Percentiles rank a stretch among this genome's conserved stretches.
Evolutionary conservation across 2,113 vertebrate genomes (phyloP).

Genomic region (Neolamprologus falcicula): DNA sequence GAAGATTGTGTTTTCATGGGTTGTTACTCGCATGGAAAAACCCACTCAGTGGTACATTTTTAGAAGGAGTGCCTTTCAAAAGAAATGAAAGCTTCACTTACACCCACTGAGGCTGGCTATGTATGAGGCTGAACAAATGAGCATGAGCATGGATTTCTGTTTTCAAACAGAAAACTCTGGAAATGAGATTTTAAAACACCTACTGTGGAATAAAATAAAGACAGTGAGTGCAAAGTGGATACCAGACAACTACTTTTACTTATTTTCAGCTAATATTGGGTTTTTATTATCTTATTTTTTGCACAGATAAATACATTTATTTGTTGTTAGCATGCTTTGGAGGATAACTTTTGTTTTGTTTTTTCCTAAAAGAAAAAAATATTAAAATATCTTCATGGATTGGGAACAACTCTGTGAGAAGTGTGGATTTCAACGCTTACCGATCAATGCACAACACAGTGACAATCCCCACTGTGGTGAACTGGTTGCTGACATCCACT

Average conservation of each 20-base stretch:
- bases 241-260: neutral
- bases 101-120: neutral
- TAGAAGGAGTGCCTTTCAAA: neutral
- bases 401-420: neutral
- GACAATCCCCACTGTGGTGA: constrained; percentile 77
- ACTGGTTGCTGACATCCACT: constrained; percentile 79
- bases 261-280: neutral
- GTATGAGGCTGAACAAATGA: neutral
- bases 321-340: neutral
- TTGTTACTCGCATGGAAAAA: neutral
- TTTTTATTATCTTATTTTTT: neutral
- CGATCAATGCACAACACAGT: constrained; percentile 77
- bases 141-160: neutral
- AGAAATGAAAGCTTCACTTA: neutral
- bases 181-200: neutral
- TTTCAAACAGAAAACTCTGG: neutral
- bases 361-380: neutral
- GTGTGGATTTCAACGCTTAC: constrained; percentile 36
- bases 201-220: neutral
- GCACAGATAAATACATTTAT: neutral
- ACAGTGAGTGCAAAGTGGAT: neutral
- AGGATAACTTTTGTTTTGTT: neutral
- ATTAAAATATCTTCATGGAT: neutral
- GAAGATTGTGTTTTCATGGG: neutral
- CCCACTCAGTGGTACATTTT: neutral